Conservation (phyloP, 2,113 vertebrate genomes). For the Calypte anna region DNA sequence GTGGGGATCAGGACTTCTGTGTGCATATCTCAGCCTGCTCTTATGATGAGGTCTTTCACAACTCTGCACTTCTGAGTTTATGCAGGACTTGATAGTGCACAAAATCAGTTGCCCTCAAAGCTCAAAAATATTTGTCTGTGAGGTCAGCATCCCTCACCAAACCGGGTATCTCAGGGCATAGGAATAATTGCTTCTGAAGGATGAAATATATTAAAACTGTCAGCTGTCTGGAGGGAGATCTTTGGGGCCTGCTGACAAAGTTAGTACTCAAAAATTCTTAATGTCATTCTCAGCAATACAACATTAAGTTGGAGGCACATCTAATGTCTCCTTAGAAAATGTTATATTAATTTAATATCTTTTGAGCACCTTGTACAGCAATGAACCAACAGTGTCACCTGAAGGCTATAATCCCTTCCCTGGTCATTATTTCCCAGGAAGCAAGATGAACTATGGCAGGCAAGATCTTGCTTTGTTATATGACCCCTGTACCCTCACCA, state of each 20-base stretch:
- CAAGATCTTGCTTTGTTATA: neutral
- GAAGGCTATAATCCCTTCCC: neutral
- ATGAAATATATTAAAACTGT: neutral
- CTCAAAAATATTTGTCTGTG: neutral
- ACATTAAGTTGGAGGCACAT: neutral
- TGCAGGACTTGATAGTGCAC: neutral
- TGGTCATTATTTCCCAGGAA: neutral
- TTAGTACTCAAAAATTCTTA: neutral
- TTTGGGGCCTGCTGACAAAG: neutral
- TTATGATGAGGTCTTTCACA: neutral
- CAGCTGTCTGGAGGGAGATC: neutral
- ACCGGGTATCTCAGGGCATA: neutral
- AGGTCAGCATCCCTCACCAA: neutral
- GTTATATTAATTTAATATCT: neutral
- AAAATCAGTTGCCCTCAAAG: neutral
- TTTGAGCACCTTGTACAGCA: neutral
- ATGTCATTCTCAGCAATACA: neutral
- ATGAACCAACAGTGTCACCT: neutral
- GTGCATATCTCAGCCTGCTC: neutral
- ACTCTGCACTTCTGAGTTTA: neutral
- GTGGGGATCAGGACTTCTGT: accelerated
- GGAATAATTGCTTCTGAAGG: neutral
- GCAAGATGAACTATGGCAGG: neutral
- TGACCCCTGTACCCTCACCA: neutral
- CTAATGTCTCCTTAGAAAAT: neutral